Conservation (phyloP, 1,140 invertebrate species). For the Drosophila baimaii region DNA sequence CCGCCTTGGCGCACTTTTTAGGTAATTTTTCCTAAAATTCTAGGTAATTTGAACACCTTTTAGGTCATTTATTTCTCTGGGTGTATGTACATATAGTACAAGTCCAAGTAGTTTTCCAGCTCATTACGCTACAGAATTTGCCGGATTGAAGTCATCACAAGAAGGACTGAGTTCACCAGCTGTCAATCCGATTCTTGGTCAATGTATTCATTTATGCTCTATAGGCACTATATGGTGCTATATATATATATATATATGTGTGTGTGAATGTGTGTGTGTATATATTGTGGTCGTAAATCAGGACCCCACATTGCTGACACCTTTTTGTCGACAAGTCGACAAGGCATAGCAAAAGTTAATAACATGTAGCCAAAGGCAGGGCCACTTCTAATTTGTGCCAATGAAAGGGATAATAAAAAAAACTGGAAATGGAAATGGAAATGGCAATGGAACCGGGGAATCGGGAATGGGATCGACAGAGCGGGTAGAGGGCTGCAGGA, state of each 20-base stretch:
- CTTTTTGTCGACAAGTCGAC: constrained; percentile 68
- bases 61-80: too few species aligned
- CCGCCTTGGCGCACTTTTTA: too few species aligned
- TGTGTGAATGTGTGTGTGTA: constrained; percentile 9
- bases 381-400: constrained; percentile 59
- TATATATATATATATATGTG: constrained; percentile 14
- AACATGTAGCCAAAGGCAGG: constrained; percentile 53
- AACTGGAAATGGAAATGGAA: constrained; percentile 42
- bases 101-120: constrained; percentile 48
- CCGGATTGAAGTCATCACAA: constrained; percentile 21
- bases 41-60: too few species aligned
- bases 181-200: constrained; percentile 49
- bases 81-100: too few species aligned
- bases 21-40: too few species aligned
- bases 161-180: constrained; percentile 49
- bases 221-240: background rate
- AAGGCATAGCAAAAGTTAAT: constrained; percentile 75
- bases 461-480: background rate
- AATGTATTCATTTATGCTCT: constrained; percentile 37
- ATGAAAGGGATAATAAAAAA: constrained; percentile 55
- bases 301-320: constrained; percentile 47
- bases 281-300: constrained; percentile 67
- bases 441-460: constrained; percentile 14
- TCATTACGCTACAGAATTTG: constrained; percentile 36
- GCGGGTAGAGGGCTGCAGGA: constrained; percentile 25